These are phyloP conservation scores for Paraescarpia echinospica DNA, from an alignment of 1,140 invertebrate genomes.

Conservation along the genomic window DNA sequence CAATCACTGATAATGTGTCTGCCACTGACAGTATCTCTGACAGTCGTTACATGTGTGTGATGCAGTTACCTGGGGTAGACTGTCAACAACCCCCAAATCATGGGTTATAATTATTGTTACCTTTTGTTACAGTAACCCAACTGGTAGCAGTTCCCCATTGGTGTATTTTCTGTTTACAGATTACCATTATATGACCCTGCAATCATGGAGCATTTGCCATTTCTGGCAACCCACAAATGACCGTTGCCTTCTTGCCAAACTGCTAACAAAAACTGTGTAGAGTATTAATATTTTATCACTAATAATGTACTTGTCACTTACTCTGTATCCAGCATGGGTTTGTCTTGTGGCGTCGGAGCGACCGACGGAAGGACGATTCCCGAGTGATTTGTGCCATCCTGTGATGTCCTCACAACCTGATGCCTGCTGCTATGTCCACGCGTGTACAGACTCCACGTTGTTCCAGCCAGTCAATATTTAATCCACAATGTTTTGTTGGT, in stretches of 20 bases:
- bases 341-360: conserved; percentile 20
- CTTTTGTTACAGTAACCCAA: too few relatives aligned
- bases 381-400: conserved; percentile 25
- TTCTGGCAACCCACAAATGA: neutral
- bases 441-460: neutral
- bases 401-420: neutral
- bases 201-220: too few relatives aligned
- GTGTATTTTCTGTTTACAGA: too few relatives aligned
- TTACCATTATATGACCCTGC: too few relatives aligned
- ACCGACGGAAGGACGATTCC: conserved; percentile 27
- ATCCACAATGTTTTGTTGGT: neutral
- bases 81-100: too few relatives aligned
- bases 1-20: too few relatives aligned
- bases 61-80: too few relatives aligned
- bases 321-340: conserved; percentile 32
- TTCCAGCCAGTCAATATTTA: neutral
- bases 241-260: too few relatives aligned
- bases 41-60: too few relatives aligned
- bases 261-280: neutral
- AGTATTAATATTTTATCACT: neutral
- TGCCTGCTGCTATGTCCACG: neutral
- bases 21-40: too few relatives aligned
- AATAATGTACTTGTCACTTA: conserved; percentile 20
- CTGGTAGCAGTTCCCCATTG: too few relatives aligned
- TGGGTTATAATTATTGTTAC: too few relatives aligned